Evolutionary conservation across 2,113 vertebrate species (phyloP).

Genomic region (Podarcis raffonei): DNA sequence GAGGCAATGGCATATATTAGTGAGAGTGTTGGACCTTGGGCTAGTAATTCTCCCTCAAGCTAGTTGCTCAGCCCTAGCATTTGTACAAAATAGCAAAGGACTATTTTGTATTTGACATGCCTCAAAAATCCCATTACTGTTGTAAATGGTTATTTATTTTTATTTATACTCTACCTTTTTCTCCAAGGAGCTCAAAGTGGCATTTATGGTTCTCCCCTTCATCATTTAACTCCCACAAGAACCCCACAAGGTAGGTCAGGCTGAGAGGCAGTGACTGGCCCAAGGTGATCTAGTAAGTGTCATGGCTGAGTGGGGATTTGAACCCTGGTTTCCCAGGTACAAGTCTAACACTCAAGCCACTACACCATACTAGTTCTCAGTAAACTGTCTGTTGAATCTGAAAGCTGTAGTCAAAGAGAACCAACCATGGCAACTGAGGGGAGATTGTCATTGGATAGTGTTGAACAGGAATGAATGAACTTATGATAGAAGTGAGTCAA

Average conservation of each 20-base stretch:
- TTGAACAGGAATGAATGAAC: not conserved
- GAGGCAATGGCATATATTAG: too few species aligned
- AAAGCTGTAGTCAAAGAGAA: not conserved
- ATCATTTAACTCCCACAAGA: too few species aligned
- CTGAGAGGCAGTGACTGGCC: too few species aligned
- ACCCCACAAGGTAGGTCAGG: too few species aligned
- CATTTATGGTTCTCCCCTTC: too few species aligned
- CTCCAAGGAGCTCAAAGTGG: too few species aligned
- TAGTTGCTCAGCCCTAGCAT: not conserved
- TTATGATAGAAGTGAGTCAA: not conserved
- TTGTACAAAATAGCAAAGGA: not conserved
- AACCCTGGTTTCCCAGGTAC: too few species aligned
- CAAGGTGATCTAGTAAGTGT: too few species aligned
- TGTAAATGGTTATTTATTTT: not conserved
- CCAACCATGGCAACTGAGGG: not conserved
- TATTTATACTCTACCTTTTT: too few species aligned
- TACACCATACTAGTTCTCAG: not conserved
- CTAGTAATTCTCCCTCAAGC: not conserved
- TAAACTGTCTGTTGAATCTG: not conserved
- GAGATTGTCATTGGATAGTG: not conserved
- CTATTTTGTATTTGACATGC: not conserved
- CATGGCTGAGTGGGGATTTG: too few species aligned
- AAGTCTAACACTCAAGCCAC: too few species aligned
- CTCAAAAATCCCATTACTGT: not conserved
- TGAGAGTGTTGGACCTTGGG: not conserved